Percentiles rank a stretch among this genome's conserved stretches.
phyloP scores from a whole-genome alignment of 2,888 invertebrate genomes.

The Apotomis turbidana region DNA sequence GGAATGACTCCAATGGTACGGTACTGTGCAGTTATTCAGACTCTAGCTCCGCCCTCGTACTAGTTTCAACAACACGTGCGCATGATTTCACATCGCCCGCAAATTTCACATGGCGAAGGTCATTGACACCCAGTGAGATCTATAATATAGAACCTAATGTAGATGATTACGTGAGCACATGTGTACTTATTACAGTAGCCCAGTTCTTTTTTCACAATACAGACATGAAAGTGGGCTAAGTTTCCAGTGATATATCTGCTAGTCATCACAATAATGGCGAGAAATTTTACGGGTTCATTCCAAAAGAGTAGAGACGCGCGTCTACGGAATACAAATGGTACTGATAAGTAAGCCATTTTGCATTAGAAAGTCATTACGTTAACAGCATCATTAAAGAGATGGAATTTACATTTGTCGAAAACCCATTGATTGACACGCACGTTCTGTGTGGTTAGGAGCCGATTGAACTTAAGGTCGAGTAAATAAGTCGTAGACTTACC shows the following conservation, averaged over 20 bases:
- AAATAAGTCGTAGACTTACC: conserved; percentile 71
- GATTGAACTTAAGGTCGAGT: conserved; percentile 2
- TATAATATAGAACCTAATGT: conserved; percentile 49
- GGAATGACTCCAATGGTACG: conserved; percentile 20
- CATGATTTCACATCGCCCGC: conserved; percentile 61
- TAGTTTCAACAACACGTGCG: conserved; percentile 56
- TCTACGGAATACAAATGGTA: conserved; percentile 19
- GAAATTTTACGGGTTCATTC: conserved; percentile 24
- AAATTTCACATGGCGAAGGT: conserved; percentile 61
- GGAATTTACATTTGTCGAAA: conserved; percentile 20
- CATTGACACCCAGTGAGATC: conserved; percentile 55
- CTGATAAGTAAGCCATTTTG: conserved; percentile 23
- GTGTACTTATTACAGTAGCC: conserved; percentile 29
- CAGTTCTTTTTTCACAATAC: background rate
- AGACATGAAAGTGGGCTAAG: conserved; percentile 61
- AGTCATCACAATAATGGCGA: conserved; percentile 26
- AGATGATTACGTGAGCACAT: conserved; percentile 42
- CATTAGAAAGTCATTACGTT: conserved; percentile 62
- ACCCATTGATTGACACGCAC: conserved; percentile 23
- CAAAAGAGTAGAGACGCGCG: conserved; percentile 20
- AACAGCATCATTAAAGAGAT: conserved; percentile 45
- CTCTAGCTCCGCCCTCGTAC: conserved; percentile 52
- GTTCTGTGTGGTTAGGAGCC: conserved; percentile 5
- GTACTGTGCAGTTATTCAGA: conserved; percentile 34
- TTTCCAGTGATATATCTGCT: conserved; percentile 45